Evolutionary conservation across 2,113 vertebrate species (phyloP).

Genomic region (Urocolius indicus): DNA sequence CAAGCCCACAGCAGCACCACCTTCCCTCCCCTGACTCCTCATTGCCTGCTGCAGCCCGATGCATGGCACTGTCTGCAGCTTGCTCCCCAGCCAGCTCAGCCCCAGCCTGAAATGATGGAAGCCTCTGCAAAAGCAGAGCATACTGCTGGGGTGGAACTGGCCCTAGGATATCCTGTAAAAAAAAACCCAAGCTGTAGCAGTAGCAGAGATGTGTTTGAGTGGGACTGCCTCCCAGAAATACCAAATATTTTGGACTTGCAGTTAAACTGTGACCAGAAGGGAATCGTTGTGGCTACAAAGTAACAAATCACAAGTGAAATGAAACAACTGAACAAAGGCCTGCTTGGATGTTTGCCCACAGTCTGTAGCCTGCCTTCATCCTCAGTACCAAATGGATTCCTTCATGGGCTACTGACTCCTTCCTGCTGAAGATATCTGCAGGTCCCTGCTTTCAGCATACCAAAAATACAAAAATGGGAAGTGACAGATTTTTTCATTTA

Average conservation of each 20-base stretch:
- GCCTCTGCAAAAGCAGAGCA: background rate
- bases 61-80: background rate
- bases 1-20: background rate
- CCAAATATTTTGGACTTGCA: background rate
- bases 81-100: background rate
- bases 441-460: background rate
- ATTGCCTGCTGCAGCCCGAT: fast-evolving
- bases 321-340: background rate
- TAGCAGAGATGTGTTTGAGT: fast-evolving
- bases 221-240: background rate
- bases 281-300: background rate
- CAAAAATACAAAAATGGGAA: background rate
- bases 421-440: background rate
- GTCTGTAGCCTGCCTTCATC: background rate
- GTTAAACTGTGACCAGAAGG: background rate
- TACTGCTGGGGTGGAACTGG: fast-evolving
- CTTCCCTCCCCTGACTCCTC: background rate
- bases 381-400: background rate
- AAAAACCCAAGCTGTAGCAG: too few relatives aligned
- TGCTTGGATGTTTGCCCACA: background rate
- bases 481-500: background rate
- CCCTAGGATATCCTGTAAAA: fast-evolving
- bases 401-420: fast-evolving
- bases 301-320: background rate
- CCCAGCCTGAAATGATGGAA: background rate